Base-by-base conservation (phyloP, 2,797 vertebrate species). In the Arnoldichthys spilopterus region DNA sequence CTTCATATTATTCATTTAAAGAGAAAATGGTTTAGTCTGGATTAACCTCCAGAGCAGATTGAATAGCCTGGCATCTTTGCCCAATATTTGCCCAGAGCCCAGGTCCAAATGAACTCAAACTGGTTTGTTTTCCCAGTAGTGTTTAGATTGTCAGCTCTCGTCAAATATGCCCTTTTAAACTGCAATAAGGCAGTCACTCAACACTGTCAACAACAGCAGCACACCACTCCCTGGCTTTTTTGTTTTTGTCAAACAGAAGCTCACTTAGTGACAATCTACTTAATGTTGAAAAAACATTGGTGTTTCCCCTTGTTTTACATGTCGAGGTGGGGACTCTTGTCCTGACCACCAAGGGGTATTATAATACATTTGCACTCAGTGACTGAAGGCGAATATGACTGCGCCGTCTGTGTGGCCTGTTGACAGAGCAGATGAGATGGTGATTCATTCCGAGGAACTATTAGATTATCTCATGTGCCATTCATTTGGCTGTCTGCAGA, bases 401-500 rank as follows among this genome's bases (percentile, higher is more conserved):
- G 80, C 79, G 77, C 53, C 72, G 69, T 78, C 72, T 79, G 75
- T 72, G 71, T 80, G 53, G 72, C 76, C 81, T 80, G 79, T 83
- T 79, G 77, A 83, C 78, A 83, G 84, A 80, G 79, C 56, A 80
- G 74, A 82, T 79, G 66, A 84, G 77, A 78, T 79, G 51, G 78
- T 82, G 85, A 86, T 79, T 83, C 83, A 79, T 61, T 83, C 71
- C 4, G 80, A 83, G 85, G 72, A 83, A 83, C 70, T 72, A 79
- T 78, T 77, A 83, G 47, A 78, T 86, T 82, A 85, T 80, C 81
- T 75, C 62, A 58, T 81, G 81, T 82, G 77, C 85, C 68, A 77
- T 80, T 84, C 72, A 62, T 86, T 83, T 78, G 72, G 83, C 85
- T 80, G 75, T 77, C 81, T 82, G 80, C 74, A 84, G 77, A 86